Evolutionary conservation across 2,888 invertebrate genomes (phyloP).

Genomic region (Latrodectus hesperus): DNA sequence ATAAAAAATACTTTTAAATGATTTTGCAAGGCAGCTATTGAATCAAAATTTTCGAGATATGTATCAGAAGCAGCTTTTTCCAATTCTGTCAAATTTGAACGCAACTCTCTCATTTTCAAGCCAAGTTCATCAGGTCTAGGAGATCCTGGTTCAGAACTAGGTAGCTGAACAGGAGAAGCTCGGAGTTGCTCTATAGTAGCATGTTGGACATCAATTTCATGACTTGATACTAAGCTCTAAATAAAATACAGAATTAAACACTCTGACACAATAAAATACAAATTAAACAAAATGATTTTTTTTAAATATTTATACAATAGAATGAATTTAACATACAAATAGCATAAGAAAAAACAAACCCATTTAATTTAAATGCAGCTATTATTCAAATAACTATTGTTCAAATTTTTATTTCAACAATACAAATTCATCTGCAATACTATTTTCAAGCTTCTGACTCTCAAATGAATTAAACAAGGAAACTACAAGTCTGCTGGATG

Average conservation of each 20-base stretch:
- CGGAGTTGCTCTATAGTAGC: slow-evolving; percentile 60
- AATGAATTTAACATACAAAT: background rate
- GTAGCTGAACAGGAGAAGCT: slow-evolving; percentile 66
- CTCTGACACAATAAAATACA: background rate
- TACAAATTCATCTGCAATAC: no score
- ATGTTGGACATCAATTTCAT: slow-evolving; percentile 64
- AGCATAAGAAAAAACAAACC: background rate
- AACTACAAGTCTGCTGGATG: no score
- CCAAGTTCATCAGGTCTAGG: slow-evolving; percentile 56
- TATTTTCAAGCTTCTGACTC: no score
- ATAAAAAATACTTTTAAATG: slow-evolving; percentile 26
- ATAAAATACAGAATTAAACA: background rate
- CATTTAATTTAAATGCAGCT: no score
- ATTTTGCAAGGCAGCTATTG: slow-evolving; percentile 12
- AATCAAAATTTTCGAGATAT: slow-evolving; percentile 38
- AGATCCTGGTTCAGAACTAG: slow-evolving; percentile 63
- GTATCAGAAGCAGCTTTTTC: slow-evolving; percentile 12
- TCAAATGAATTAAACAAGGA: no score
- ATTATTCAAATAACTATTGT: no score
- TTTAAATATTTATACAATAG: background rate
- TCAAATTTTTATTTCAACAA: no score
- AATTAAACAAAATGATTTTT: background rate
- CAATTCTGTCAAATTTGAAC: slow-evolving; percentile 32
- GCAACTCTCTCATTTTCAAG: slow-evolving; percentile 35
- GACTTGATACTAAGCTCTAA: slow-evolving; percentile 46